Evolutionary conservation across 1,140 invertebrate genomes (phyloP), one percentile per base, ranked within the genome.

Genomic region (Apis florea): DNA sequence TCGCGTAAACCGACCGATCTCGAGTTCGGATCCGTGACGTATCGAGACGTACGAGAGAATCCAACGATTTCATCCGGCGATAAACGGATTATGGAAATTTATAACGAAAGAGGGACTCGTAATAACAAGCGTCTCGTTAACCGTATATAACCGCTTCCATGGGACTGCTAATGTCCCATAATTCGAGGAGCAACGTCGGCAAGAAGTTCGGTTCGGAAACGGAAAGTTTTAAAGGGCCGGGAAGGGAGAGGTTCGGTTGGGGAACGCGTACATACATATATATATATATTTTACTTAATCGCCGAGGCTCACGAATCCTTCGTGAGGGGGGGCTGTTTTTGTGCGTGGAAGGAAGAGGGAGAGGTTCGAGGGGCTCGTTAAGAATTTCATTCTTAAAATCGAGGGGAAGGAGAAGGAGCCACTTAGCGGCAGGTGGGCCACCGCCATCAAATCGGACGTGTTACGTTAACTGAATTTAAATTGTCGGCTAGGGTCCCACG

Each of bases 391-490:
- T 87, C 85, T 90, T 84, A 84, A 91, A 89, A 91, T 89, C 87
- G 68, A 40, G 31, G 31, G 2, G 31, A 40, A 4, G 4, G 2
- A 0, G 31, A 5, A 0, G 31, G 85, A 66, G 88, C 90, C 86
- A 92, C 86, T 92, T 91, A 92, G 75, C 83, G 89, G 88, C 92
- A 92, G 90, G 92, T 92, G 88, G 90, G 84, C 89, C 83, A 70
- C 78, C 83, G 87, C 90, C 90, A 88, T 92, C 91, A 89, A 92
- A 92, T 92, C 91, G 90, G 87, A 92, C 89, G 91, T 88, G 89
- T 90, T 89, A 90, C 90, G 92, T 90, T 93, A 93, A 93, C 92
- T 92, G 91, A 92, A 93, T 93, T 93, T 91, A 92, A 93, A 93
- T 93, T 89, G 90, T 87, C 70, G 74, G 68, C 19, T 85, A 68